Base-by-base conservation (phyloP, 2,888 invertebrate genomes). In the Arctia plantaginis region DNA sequence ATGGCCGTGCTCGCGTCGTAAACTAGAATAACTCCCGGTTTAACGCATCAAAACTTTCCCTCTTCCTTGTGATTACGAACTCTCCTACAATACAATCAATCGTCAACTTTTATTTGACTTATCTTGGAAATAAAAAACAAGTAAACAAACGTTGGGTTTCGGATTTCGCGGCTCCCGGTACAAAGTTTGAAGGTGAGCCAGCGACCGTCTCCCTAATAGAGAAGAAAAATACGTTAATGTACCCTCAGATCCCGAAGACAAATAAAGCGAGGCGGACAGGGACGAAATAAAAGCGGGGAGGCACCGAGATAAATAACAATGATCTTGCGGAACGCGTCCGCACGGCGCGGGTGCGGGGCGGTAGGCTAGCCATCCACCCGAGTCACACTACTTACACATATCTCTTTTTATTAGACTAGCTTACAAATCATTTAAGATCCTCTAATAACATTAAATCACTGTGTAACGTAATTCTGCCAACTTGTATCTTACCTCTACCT, bases 221-320 rank as follows among this genome's bases (percentile, higher is more conserved):
- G 93, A 95, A 95, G 95, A 95, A 95, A 95, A 95, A 95, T 95
- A 95, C 95, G 94, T 94, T 95, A 95, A 95, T 95, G 93, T 95
- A 95, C 93, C 94, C 93, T 92, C 92, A 92, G 94, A 95, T 93
- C 92, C 92, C 91, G 87, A 95, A 95, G 94, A 95, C 94, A 95
- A 95, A 95, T 94, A 95, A 95, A 95, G 91, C 87, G 90, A 90
- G 89, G 91, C 92, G 91, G 93, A 93, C 93, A 93, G 90, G 93
- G 91, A 90, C 91, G 92, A 94, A 94, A 95, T 94, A 95, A 94
- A 94, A 93, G 90, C 92, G 88, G 92, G 91, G 92, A 92, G 91
- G 90, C 90, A 89, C 88, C 83, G 92, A 90, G 92, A 95, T 93
- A 94, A 95, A 95, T 94, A 94, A 94, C 94, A 94, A 94, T 93